Conservation (phyloP, 2,797 vertebrate genomes). For the Sebastes elongatus region DNA sequence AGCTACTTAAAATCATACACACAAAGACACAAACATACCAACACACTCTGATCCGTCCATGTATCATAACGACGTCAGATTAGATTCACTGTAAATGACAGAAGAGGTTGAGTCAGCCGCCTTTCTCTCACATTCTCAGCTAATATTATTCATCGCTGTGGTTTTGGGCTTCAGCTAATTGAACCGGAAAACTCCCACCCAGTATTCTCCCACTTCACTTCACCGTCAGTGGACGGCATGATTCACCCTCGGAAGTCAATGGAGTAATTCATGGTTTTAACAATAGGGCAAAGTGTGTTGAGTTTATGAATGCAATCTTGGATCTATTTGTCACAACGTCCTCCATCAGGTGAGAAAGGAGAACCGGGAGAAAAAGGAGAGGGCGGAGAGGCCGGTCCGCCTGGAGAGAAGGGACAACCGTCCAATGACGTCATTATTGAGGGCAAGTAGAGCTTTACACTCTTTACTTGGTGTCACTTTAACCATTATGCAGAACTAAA, state of each 20-base stretch:
- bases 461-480: neutral
- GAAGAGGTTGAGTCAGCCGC: slow-evolving; percentile 16
- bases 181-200: slow-evolving; percentile 30
- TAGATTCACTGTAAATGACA: neutral
- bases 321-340: neutral
- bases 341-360: slow-evolving; percentile 74
- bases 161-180: slow-evolving; percentile 61
- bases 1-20: slow-evolving; percentile 9
- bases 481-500: neutral
- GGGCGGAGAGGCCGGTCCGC: slow-evolving; percentile 84
- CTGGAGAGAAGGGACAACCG: slow-evolving; percentile 86
- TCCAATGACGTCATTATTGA: slow-evolving; percentile 87
- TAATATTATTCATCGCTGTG: slow-evolving; percentile 66
- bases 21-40: neutral
- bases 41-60: neutral
- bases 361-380: slow-evolving; percentile 77
- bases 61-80: neutral
- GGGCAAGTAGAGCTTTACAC: slow-evolving; percentile 73
- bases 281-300: neutral
- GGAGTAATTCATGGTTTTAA: slow-evolving; percentile 31
- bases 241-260: slow-evolving; percentile 42
- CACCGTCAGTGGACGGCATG: slow-evolving; percentile 12
- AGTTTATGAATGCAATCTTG: neutral
- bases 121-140: slow-evolving; percentile 30
- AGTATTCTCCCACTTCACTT: slow-evolving; percentile 52